Evolutionary conservation across 2,888 invertebrate species (phyloP).

Genomic region (Drosophila robusta): DNA sequence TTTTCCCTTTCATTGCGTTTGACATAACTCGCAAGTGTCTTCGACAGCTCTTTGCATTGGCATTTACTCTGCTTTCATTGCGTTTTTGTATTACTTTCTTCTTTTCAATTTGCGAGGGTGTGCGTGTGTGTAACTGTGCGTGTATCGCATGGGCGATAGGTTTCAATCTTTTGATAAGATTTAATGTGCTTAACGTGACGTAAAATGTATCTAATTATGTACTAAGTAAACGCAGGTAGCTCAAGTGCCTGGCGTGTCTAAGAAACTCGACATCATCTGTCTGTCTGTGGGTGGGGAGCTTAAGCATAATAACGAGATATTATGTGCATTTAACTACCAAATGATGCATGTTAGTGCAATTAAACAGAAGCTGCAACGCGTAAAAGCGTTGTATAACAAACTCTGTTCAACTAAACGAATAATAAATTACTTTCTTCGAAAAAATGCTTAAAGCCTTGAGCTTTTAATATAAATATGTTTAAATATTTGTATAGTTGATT

Average conservation of each 20-base stretch:
- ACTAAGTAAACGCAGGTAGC: constrained; percentile 51
- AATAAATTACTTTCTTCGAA: constrained; percentile 7
- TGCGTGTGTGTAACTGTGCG: constrained; percentile 1
- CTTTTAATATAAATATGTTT: constrained; percentile 4
- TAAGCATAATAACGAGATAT: constrained; percentile 10
- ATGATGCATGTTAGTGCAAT: constrained; percentile 19
- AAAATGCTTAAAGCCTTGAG: background rate
- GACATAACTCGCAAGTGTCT: constrained; percentile 59
- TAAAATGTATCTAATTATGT: constrained; percentile 70
- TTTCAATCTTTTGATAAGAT: constrained; percentile 64
- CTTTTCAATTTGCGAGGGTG: constrained; percentile 22
- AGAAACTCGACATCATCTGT: constrained; percentile 4
- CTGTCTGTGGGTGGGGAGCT: background rate
- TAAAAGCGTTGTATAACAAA: background rate
- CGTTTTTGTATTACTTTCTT: constrained; percentile 48
- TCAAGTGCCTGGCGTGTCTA: constrained; percentile 8
- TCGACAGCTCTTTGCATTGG: constrained; percentile 26
- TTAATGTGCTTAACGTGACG: constrained; percentile 66
- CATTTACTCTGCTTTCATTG: constrained; percentile 50
- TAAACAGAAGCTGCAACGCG: constrained; percentile 8
- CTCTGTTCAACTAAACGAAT: background rate
- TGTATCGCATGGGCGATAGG: constrained; percentile 28
- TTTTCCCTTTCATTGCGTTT: constrained; percentile 61
- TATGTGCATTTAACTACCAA: constrained; percentile 11
- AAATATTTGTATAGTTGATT: background rate